A percentile compares a stretch with the other conserved stretches of the same genome.
Evolutionary conservation across 2,797 vertebrate genomes (phyloP).

Genomic region (Thaleichthys pacificus): DNA sequence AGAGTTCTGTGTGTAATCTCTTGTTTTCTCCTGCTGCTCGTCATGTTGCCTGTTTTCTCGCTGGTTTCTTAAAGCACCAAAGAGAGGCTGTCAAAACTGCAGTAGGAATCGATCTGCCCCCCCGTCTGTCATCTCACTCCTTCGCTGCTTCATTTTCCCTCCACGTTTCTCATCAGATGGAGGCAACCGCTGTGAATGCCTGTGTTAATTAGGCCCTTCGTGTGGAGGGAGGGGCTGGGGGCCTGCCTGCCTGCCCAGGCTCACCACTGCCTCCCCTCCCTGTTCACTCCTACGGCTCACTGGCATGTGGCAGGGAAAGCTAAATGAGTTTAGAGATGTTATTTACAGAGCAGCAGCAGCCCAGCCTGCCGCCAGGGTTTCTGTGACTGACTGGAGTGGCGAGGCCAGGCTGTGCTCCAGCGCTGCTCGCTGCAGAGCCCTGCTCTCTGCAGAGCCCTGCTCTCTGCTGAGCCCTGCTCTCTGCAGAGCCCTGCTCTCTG

Average conservation of each 20-base stretch:
- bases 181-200: slow-evolving; percentile 33
- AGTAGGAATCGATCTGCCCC: slow-evolving; percentile 36
- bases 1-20: slow-evolving; percentile 31
- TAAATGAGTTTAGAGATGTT: slow-evolving; percentile 52
- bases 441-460: no score
- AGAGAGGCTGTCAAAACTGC: slow-evolving; percentile 14
- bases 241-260: slow-evolving; percentile 21
- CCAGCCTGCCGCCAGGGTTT: slow-evolving; percentile 31
- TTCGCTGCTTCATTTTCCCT: slow-evolving; percentile 6
- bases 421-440: not conserved
- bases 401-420: slow-evolving; percentile 42
- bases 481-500: no score
- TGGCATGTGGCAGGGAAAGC: slow-evolving; percentile 52
- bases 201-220: slow-evolving; percentile 55
- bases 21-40: slow-evolving; percentile 1
- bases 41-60: slow-evolving; percentile 7
- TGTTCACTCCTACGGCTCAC: slow-evolving; percentile 25
- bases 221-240: slow-evolving; percentile 24
- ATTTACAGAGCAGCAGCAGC: slow-evolving; percentile 47
- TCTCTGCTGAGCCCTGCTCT: no score
- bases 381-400: slow-evolving; percentile 34
- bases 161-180: slow-evolving; percentile 30
- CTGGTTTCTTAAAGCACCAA: slow-evolving; percentile 23
- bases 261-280: slow-evolving; percentile 26
- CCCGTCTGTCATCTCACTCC: slow-evolving; percentile 28